These are phyloP conservation scores for Thereva unica DNA, from an alignment of 2,888 invertebrate genomes.

Conservation along the genomic window DNA sequence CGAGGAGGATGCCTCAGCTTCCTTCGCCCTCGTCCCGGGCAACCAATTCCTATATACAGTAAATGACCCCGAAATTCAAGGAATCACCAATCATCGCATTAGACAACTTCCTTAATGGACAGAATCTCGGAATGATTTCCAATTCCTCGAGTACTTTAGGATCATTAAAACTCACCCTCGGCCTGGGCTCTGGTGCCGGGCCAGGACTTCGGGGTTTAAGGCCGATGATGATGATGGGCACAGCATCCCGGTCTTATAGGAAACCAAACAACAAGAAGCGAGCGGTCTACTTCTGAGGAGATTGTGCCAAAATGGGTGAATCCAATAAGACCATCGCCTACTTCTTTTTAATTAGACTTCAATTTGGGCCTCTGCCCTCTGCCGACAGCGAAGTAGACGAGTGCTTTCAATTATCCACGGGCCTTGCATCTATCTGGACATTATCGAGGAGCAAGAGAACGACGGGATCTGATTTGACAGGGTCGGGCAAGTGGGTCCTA, in stretches of 20 bases:
- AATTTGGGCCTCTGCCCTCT: neutral
- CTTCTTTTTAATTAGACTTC: slow-evolving; percentile 8
- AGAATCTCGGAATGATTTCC: slow-evolving; percentile 30
- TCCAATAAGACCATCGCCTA: slow-evolving; percentile 6
- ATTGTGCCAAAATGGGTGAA: neutral
- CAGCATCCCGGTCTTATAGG: too few relatives aligned
- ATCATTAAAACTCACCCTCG: slow-evolving; percentile 26
- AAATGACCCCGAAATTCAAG: slow-evolving; percentile 25
- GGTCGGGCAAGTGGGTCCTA: neutral
- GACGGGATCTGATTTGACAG: too few relatives aligned
- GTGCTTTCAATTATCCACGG: neutral
- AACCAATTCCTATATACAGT: slow-evolving; percentile 19
- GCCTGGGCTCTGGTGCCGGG: neutral
- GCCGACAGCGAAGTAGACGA: neutral
- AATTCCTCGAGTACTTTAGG: slow-evolving; percentile 23
- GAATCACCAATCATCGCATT: slow-evolving; percentile 33
- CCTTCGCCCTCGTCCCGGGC: neutral
- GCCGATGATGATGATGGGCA: too few relatives aligned
- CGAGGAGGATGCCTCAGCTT: neutral
- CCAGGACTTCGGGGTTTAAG: too few relatives aligned
- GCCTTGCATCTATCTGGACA: too few relatives aligned
- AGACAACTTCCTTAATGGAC: slow-evolving; percentile 31
- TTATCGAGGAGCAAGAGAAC: too few relatives aligned
- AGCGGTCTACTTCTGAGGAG: neutral
- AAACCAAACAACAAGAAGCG: neutral